Base-by-base conservation (phyloP, 2,888 invertebrate genomes). In the Volucella inflata region DNA sequence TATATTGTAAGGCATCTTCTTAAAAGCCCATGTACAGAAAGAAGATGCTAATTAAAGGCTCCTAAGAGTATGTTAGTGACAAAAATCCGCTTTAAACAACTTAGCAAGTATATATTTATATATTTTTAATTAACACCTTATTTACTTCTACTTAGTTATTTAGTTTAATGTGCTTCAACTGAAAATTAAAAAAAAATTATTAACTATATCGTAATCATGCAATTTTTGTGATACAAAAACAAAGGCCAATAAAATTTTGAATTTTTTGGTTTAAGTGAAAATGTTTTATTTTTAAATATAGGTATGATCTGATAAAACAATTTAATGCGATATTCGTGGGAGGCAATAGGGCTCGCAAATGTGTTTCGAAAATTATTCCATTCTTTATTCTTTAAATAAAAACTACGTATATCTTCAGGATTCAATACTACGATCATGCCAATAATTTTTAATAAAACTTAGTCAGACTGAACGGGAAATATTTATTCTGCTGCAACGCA, bases 171-270 rank as follows among this genome's bases (percentile, higher is more conserved):
- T 79, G 75, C 84, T 87, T 87, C 12, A 21, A 80, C 68, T 44
- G 46, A 10, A 53, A 17, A 67, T 62, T 76, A 67, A 60, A 59
- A 76, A 55, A 72, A 36, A 53, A 40, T 14, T 48, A 40, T 40
- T 60, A 36, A 76, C 67, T 57, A 67, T 59, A 90, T 88, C 84
- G 87, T 89, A 50, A 78, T 64, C 62, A 71, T 59, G 90, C 88
- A 85, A 87, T 89, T 89, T 89, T 90, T 90, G 91, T 91, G 90
- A 90, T 89, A 90, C 89, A 88, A 88, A 87, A 87, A 78, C 57
- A 64, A 81, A 60, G 81, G 70, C 76, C 87, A 87, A 82, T 82
- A 87, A 87, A 62, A 76, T 79, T 65, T 60, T 38, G 57, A 53
- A 67, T 67, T 87, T 75, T 81, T 87, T 87, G 84, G 87, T 80